Evolutionary conservation across 1,140 invertebrate genomes (phyloP).

Genomic region (Mycetomoellerius zeteki): DNA sequence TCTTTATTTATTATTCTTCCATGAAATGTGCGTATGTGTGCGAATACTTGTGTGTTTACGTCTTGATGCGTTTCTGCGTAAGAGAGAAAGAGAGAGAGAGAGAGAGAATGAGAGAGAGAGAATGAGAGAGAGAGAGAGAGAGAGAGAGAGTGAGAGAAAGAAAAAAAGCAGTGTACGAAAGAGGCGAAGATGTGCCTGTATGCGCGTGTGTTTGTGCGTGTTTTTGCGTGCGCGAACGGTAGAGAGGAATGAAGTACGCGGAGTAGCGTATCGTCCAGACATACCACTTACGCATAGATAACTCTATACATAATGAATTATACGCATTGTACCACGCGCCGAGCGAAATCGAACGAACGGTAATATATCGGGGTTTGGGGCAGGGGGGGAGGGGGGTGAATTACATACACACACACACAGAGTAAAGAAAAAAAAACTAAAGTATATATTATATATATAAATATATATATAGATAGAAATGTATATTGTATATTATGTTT

Average conservation of each 20-base stretch:
- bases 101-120: neutral
- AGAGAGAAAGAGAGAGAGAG: neutral
- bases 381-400: too few relatives aligned
- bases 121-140: neutral
- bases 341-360: slow-evolving; percentile 56
- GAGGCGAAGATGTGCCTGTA: neutral
- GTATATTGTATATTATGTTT: slow-evolving; percentile 87
- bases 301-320: slow-evolving; percentile 73
- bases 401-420: too few relatives aligned
- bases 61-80: neutral
- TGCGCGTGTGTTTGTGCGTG: slow-evolving; percentile 10
- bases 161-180: neutral
- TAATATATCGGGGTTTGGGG: slow-evolving; percentile 43
- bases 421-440: slow-evolving; percentile 52
- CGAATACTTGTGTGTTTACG: neutral
- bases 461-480: slow-evolving; percentile 73
- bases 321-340: slow-evolving; percentile 65
- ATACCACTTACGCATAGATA: slow-evolving; percentile 83
- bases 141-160: neutral
- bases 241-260: slow-evolving; percentile 60
- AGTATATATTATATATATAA: slow-evolving; percentile 77
- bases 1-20: slow-evolving; percentile 77
- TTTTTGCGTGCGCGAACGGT: slow-evolving; percentile 38
- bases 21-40: slow-evolving; percentile 41
- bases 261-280: slow-evolving; percentile 67